Percentiles rank a stretch among this genome's conserved stretches.
phyloP scores from a whole-genome alignment of 2,113 vertebrate genomes.

The Syngnathoides biaculeatus region DNA sequence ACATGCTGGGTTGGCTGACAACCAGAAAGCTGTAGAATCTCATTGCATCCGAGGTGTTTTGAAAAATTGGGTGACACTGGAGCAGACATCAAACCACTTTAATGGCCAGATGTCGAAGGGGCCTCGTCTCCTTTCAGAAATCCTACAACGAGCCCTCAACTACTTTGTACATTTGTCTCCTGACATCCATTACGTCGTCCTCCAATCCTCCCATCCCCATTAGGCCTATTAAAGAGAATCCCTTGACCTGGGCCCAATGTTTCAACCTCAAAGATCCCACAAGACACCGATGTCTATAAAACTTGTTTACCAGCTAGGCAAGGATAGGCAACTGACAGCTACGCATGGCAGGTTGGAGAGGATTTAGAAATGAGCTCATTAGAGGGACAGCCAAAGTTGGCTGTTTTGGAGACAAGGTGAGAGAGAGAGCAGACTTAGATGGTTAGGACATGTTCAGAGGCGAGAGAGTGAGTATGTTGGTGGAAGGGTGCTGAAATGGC shows the following conservation, averaged over 20 bases:
- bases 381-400: too few species aligned
- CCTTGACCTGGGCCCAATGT: constrained; percentile 15
- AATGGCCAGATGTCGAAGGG: constrained; percentile 8
- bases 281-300: constrained; percentile 28
- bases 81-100: constrained; percentile 31
- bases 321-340: too few species aligned
- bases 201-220: constrained; percentile 20
- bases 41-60: constrained; percentile 13
- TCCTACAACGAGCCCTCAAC: too few species aligned
- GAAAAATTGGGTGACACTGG: constrained; percentile 13
- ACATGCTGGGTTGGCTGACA: constrained; percentile 40
- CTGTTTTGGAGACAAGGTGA: too few species aligned
- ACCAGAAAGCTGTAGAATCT: constrained; percentile 41
- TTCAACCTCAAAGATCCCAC: constrained; percentile 24
- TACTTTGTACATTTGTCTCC: constrained; percentile 15
- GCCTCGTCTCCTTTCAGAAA: constrained; percentile 18
- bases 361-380: too few species aligned
- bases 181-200: constrained; percentile 24
- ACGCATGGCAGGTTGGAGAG: too few species aligned
- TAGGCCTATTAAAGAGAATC: constrained; percentile 20
- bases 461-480: too few species aligned
- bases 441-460: too few species aligned
- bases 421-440: too few species aligned
- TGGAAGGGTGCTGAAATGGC: too few species aligned
- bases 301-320: constrained; percentile 6